Evolutionary conservation across 2,888 invertebrate genomes (phyloP).

Genomic region (Phyto melanocephala): DNA sequence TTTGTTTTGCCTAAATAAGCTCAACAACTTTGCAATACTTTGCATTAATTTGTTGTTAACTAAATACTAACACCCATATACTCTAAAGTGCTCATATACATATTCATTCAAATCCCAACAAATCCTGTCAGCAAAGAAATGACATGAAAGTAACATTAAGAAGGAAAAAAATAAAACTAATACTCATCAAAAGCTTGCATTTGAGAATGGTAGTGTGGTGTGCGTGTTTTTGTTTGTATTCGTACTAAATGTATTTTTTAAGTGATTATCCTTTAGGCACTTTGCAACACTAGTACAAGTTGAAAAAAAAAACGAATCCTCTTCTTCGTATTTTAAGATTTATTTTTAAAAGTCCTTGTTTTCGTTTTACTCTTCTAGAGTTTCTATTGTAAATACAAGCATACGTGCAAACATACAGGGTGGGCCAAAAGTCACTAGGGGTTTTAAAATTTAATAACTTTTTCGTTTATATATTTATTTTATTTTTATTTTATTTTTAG

Average conservation of each 20-base stretch:
- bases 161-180: not conserved
- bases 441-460: too few relatives aligned
- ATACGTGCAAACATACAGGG: too few relatives aligned
- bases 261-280: conserved; percentile 57
- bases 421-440: too few relatives aligned
- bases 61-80: conserved; percentile 25
- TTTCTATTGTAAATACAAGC: not conserved
- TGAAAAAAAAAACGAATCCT: not conserved
- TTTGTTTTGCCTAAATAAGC: conserved; percentile 39
- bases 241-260: conserved; percentile 28
- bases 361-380: not conserved
- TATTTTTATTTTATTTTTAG: too few relatives aligned
- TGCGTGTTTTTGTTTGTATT: not conserved
- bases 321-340: conserved; percentile 39
- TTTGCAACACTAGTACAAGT: conserved; percentile 23
- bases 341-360: conserved; percentile 38
- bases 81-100: too few relatives aligned
- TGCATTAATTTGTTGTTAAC: conserved; percentile 44
- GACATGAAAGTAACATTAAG: not conserved
- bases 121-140: conserved; percentile 24
- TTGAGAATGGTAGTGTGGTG: not conserved
- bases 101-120: conserved; percentile 29
- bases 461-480: too few relatives aligned
- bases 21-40: conserved; percentile 36
- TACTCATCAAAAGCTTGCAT: conserved; percentile 27